phyloP scores from a whole-genome alignment of 2,797 vertebrate genomes.

The Clarias pachynema region DNA sequence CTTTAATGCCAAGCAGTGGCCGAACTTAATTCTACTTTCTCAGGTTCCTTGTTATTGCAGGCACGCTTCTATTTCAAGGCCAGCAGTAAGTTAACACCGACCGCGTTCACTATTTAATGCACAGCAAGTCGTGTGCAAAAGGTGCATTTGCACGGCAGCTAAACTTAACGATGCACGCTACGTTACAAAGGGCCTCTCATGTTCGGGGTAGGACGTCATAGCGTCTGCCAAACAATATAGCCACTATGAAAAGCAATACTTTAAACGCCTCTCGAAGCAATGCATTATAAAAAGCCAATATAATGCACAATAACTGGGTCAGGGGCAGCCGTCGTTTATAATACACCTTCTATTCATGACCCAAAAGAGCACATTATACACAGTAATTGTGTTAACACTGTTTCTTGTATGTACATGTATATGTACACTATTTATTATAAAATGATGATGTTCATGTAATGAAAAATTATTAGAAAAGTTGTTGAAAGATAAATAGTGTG shows the following conservation, averaged over 20 bases:
- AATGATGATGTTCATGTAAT: background rate
- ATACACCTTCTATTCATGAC: background rate
- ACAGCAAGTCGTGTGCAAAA: background rate
- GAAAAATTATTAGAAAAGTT: background rate
- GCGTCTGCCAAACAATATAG: conserved; percentile 12
- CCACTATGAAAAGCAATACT: conserved; percentile 3
- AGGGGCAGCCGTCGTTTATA: background rate
- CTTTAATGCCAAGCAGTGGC: conserved; percentile 55
- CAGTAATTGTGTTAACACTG: background rate
- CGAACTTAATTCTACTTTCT: conserved; percentile 75
- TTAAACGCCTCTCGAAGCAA: conserved; percentile 8
- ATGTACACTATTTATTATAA: background rate
- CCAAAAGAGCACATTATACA: background rate
- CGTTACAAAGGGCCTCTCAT: conserved; percentile 18
- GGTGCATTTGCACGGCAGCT: conserved; percentile 8
- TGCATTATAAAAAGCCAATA: background rate
- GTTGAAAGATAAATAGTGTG: background rate
- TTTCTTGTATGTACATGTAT: background rate
- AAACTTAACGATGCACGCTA: conserved; percentile 1
- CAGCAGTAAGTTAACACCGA: conserved; percentile 65
- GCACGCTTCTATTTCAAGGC: conserved; percentile 67
- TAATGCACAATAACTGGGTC: background rate
- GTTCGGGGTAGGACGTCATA: background rate
- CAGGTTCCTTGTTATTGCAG: conserved; percentile 69
- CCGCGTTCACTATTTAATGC: conserved; percentile 16